Percentiles rank a stretch among this genome's conserved stretches.
Conservation (phyloP, 2,113 vertebrate genomes). For the Pyrgilauda ruficollis region DNA sequence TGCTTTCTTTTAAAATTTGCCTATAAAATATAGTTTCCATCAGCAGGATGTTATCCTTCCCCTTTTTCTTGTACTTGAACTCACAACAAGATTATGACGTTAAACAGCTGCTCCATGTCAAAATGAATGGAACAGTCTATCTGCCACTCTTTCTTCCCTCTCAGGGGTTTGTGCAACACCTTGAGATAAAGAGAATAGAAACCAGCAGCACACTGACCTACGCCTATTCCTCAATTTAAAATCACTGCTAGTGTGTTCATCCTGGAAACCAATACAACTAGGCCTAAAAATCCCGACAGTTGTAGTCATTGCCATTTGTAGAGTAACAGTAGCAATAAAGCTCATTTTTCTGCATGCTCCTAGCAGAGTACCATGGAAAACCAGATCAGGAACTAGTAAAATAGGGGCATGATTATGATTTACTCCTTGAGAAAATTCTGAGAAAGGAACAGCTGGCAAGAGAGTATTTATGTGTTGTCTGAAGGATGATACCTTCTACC, state of each 20-base stretch:
- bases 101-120: background rate
- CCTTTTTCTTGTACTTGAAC: background rate
- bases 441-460: constrained; percentile 47
- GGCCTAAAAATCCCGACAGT: background rate
- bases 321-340: background rate
- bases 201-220: background rate
- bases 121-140: background rate
- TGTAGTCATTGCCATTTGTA: background rate
- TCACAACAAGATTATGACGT: background rate
- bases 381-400: background rate
- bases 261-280: background rate
- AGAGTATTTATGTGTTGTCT: constrained; percentile 35
- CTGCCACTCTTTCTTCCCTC: background rate
- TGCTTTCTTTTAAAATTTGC: background rate
- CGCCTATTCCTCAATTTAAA: background rate
- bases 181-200: background rate
- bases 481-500: constrained; percentile 44
- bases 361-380: background rate
- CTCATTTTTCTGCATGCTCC: background rate
- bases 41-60: background rate
- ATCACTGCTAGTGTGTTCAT: background rate
- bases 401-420: background rate
- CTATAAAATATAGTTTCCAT: background rate
- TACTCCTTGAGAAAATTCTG: background rate
- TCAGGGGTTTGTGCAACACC: background rate